Base-by-base conservation (phyloP, 2,797 vertebrate species). In the Intellagama lesueurii region DNA sequence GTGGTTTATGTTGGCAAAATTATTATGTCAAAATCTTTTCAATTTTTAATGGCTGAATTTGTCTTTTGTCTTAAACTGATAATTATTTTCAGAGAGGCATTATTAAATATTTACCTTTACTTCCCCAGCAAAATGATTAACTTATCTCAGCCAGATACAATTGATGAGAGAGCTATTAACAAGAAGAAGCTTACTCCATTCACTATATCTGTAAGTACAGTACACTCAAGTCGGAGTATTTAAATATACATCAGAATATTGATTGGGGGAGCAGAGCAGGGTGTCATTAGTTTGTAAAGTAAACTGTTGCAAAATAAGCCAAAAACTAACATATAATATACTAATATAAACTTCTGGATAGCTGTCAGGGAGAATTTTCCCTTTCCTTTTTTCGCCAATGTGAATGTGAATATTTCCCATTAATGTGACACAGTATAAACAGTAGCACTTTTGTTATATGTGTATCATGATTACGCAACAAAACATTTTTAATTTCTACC, bases 141-240 rank as follows among this genome's bases (percentile, higher is more conserved):
- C 96, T 97, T 98, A 91, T 99, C 99, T 76, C 98, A 99, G 94
- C 97, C 98, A 49, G 98, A 99, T 91, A 99, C 99, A 5, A 99
- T 99, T 91, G 99, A 99, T 85, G 99, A 99, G 95, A 97, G 99
- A 93, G 99, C 98, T 93, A 98, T 99, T 95, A 99, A 99, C 97
- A 99, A 97, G 60, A 99, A 98, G 96, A 99, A 98, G 91, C 97
- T 98, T 4, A 98, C 99, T 40, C 98, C 98, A 88, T 99, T 99
- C 96, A 99, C 97, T 81, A 88, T 98, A 97, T 98, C 97, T 93
- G 99, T 99, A 97, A 99, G 99, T 98, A 94, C 76, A 92, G 64
- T 30, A 75, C 32, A 80, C 7, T 32, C 78, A 47, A 68, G 75
- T 44, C 22, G 64, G 28, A 35, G 14, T 80, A 44, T 28, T 40